Base-by-base conservation (phyloP, 1,140 invertebrate genomes). In the Trichoplusia ni region DNA sequence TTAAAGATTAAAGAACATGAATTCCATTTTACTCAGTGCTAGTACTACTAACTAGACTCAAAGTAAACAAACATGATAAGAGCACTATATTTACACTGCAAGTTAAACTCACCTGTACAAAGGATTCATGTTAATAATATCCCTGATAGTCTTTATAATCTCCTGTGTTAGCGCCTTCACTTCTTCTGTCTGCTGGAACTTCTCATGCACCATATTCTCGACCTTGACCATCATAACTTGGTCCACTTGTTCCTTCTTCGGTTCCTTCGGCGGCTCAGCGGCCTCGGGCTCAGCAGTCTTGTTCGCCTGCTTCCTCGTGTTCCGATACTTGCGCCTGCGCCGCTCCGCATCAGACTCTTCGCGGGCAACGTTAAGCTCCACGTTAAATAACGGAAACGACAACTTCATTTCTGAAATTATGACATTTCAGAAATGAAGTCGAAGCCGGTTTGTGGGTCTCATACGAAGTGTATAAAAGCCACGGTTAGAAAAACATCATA, bases 111-210 rank as follows among this genome's bases (percentile, higher is more conserved):
- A 92, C 92, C 92, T 92, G 85, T 99, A 99, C 18, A 99, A 91
- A 1, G 98, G 97, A 93, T 99, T 99, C 91, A 99, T 93, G 59
- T 95, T 95, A 59, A 99, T 99, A 66, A 99, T 99, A 90, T 99
- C 98, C 44, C 97, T 92, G 42, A 99, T 99, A 0, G 98, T 99
- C 91, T 99, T 99, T 5, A 99, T 98, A 62, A 99, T 94, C 92
- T 99, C 98, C 90, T 99, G 98, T 0, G 97, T 98, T 37, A 99
- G 82, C 2, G 98, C 98, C 91, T 99, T 99, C 14, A 99, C 95
- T 93, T 99, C 98, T 85, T 98, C 97, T 9, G 95, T 98, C 85
- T 96, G 95, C 68, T 95, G 93, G 86, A 98, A 99, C 70, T 96
- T 95, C 61, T 98, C 95, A 82, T 98, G 96, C 25, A 94, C 92